Evolutionary conservation across 2,888 invertebrate species (phyloP), one percentile per base, ranked within the genome.

Genomic region (Caenorhabditis sp.): DNA sequence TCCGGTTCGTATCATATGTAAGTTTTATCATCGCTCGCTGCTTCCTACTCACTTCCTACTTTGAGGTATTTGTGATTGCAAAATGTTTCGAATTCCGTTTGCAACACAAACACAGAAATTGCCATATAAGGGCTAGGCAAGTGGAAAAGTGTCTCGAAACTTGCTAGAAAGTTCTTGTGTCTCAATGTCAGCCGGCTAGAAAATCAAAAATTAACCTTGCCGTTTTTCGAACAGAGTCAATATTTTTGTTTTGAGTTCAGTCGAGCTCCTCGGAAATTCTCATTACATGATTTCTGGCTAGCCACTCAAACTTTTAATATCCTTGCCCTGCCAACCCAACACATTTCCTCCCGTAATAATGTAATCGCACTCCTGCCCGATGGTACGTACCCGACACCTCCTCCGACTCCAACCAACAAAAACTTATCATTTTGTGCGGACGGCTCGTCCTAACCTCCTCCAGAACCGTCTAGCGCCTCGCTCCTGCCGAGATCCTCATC

Each of bases 1-100:
- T 70, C 70, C 70, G 45, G 53, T 70, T 43, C 70, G 70, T 53
- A 59, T 70, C 59, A 70, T 70, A 52, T 52, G 70, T 70, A 30
- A 70, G 70, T 68, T 68, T 68, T 59, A 30, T 35, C 45, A 48
- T 32, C 61, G 39, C 26, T n/a, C 5, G 9, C 24, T 35, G 26
- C 68, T 30, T n/a, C 52, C 45, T 45, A 46, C 39, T 53, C 20
- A 32, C 46, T 24, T 26, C 13, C 13, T 3, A 46, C 24, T 43
- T 27, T n/a, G n/a, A n/a, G n/a, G n/a, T n/a, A n/a, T n/a, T n/a
- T n/a, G n/a, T 48, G 26, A 24, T 17, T 41, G n/a, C n/a, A n/a
- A n/a, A n/a, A n/a, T n/a, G n/a, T n/a, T n/a, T n/a, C n/a, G n/a
- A n/a, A n/a, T n/a, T n/a, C n/a, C n/a, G n/a, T n/a, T n/a, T n/a